A percentile compares a stretch with the other conserved stretches of the same genome.
Evolutionary conservation across 1,140 invertebrate species (phyloP).

Genomic region (Drosophila parabipectinata): DNA sequence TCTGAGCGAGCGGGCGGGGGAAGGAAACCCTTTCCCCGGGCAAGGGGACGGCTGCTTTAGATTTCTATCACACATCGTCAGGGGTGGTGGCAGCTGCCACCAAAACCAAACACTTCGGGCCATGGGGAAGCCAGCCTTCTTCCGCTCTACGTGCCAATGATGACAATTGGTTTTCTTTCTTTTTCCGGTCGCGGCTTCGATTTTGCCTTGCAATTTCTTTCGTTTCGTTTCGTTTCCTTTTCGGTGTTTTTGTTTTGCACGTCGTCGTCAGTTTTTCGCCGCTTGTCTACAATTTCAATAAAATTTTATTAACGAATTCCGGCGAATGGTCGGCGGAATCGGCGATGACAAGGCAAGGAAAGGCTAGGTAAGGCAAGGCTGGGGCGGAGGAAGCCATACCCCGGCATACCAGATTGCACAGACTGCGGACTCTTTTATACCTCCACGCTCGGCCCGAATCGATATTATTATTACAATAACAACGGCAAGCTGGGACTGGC

Average conservation of each 20-base stretch:
- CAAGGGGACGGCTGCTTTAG: conserved; percentile 61
- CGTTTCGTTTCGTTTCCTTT: conserved; percentile 31
- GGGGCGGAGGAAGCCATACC: conserved; percentile 21
- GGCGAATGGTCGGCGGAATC: conserved; percentile 74
- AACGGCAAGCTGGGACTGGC: conserved; percentile 27
- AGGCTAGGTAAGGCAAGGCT: conserved; percentile 30
- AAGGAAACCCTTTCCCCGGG: conserved; percentile 36
- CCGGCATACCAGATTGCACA: conserved; percentile 37
- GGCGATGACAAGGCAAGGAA: conserved; percentile 74
- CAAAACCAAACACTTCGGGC: conserved; percentile 71
- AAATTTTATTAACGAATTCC: conserved; percentile 84
- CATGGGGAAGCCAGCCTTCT: conserved; percentile 68
- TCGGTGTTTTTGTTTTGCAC: conserved; percentile 74
- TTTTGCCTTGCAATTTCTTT: conserved; percentile 60
- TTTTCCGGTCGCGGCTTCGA: conserved; percentile 62
- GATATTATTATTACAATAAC: conserved; percentile 83
- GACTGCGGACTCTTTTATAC: conserved; percentile 64
- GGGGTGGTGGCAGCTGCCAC: conserved; percentile 1
- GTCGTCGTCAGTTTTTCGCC: conserved; percentile 81
- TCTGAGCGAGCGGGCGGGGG: conserved; percentile 8
- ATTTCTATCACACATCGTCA: conserved; percentile 65
- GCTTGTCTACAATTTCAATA: conserved; percentile 84
- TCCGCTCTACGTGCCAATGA: conserved; percentile 80
- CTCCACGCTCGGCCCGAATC: conserved; percentile 64
- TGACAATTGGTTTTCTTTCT: conserved; percentile 81